Conservation (phyloP, 2,113 vertebrate genomes). For the Morone chrysops region DNA sequence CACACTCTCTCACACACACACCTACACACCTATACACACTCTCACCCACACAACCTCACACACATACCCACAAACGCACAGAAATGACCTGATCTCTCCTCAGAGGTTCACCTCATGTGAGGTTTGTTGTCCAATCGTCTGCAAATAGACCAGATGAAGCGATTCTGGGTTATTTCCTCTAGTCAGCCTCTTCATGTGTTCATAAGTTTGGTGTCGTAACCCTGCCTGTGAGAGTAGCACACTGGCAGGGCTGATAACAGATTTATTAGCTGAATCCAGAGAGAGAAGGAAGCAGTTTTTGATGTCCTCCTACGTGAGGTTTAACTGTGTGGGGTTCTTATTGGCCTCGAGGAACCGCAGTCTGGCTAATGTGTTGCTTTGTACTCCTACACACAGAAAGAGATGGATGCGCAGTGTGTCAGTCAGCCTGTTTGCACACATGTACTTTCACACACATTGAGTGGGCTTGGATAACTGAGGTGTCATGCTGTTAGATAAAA, state of each 20-base stretch:
- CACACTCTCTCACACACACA: neutral
- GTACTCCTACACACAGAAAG: constrained; percentile 73
- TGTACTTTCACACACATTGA: constrained; percentile 41
- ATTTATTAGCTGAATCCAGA: constrained; percentile 74
- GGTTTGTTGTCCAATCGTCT: constrained; percentile 14
- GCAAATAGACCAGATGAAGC: constrained; percentile 18
- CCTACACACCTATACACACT: neutral
- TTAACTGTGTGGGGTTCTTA: constrained; percentile 74
- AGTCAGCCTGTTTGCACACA: constrained; percentile 29
- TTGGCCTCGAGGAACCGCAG: constrained; percentile 75
- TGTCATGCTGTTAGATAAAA: constrained; percentile 51
- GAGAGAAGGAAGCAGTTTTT: constrained; percentile 69
- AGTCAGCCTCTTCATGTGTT: constrained; percentile 40
- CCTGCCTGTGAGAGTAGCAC: constrained; percentile 38
- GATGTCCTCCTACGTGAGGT: constrained; percentile 79
- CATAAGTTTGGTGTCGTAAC: constrained; percentile 47
- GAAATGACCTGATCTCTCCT: constrained; percentile 28
- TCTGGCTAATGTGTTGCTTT: constrained; percentile 80
- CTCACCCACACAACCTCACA: neutral
- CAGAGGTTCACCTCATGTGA: constrained; percentile 8
- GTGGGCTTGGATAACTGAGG: constrained; percentile 42
- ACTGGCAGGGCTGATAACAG: constrained; percentile 66
- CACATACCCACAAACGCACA: neutral
- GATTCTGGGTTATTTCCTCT: constrained; percentile 45
- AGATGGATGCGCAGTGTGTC: constrained; percentile 53